Percentiles rank a stretch among this genome's conserved stretches.
Conservation (phyloP, 1,140 invertebrate species). For the Hylaeus anthracinus region DNA sequence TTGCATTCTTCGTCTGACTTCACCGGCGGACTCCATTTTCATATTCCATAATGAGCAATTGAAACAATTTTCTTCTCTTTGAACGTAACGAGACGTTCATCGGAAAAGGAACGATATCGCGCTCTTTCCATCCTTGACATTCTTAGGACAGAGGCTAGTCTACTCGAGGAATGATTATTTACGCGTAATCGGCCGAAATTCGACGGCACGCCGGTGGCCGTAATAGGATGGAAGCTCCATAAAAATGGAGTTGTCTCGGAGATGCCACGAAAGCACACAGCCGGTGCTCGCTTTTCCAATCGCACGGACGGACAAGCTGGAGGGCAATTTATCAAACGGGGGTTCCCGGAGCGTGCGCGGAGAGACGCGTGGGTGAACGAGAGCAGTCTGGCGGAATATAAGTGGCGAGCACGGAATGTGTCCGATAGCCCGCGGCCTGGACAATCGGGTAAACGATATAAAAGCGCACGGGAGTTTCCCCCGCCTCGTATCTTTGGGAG, state of each 20-base stretch:
- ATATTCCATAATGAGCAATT: too few relatives aligned
- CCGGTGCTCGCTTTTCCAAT: background rate
- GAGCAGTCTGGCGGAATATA: background rate
- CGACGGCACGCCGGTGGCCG: too few relatives aligned
- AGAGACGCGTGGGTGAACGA: background rate
- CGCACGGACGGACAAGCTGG: background rate
- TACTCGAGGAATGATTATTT: too few relatives aligned
- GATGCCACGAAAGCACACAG: background rate
- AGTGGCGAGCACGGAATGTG: slow-evolving; percentile 31
- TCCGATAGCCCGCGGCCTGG: slow-evolving; percentile 49
- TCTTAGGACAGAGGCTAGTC: too few relatives aligned
- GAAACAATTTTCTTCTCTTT: too few relatives aligned
- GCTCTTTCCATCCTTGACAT: too few relatives aligned
- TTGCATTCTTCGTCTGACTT: too few relatives aligned
- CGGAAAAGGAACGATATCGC: too few relatives aligned
- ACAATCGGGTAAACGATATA: slow-evolving; percentile 51
- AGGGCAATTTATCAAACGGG: background rate
- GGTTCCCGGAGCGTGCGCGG: background rate
- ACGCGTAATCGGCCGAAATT: too few relatives aligned
- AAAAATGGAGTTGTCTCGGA: background rate
- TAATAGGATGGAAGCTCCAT: too few relatives aligned
- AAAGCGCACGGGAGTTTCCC: slow-evolving; percentile 24
- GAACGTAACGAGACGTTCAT: too few relatives aligned
- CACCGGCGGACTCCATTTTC: too few relatives aligned
- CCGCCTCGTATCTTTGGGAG: slow-evolving; percentile 35